Conservation (phyloP, 1,140 invertebrate genomes). For the Babylonia areolata region DNA sequence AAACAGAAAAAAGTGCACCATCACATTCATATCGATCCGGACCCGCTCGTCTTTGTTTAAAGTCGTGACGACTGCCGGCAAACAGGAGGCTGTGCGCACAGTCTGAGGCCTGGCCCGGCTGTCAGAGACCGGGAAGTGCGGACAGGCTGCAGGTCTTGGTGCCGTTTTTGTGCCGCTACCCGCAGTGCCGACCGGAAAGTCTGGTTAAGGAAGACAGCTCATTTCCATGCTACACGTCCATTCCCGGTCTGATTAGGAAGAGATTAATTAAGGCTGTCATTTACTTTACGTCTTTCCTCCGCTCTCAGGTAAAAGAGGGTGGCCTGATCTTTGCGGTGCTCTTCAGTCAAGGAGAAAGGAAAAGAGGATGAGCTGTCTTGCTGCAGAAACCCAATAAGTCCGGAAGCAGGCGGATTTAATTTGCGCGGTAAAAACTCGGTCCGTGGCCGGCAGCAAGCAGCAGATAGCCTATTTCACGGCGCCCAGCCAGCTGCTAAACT, state of each 20-base stretch:
- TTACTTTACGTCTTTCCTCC: neutral
- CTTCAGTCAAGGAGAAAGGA: neutral
- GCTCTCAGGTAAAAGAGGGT: neutral
- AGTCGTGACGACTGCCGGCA: too few species aligned
- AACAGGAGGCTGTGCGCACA: too few species aligned
- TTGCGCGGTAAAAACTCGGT: neutral
- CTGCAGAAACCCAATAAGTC: constrained; percentile 22
- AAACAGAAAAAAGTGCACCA: too few species aligned
- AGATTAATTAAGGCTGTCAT: neutral
- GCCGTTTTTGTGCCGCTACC: too few species aligned
- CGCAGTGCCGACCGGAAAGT: neutral
- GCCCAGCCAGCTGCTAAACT: neutral
- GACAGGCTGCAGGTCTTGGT: too few species aligned
- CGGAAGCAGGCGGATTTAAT: constrained; percentile 9
- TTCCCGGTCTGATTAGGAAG: neutral
- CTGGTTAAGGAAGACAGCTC: neutral
- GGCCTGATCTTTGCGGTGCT: neutral
- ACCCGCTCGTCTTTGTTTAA: too few species aligned
- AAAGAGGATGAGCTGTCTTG: neutral
- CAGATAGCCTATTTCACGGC: constrained; percentile 22
- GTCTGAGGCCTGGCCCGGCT: too few species aligned
- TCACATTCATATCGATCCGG: too few species aligned
- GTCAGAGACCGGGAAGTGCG: too few species aligned
- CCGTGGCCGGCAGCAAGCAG: neutral
- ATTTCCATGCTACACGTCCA: neutral